phyloP scores from a whole-genome alignment of 2,797 vertebrate genomes.

The Tiaroga cobitis region DNA sequence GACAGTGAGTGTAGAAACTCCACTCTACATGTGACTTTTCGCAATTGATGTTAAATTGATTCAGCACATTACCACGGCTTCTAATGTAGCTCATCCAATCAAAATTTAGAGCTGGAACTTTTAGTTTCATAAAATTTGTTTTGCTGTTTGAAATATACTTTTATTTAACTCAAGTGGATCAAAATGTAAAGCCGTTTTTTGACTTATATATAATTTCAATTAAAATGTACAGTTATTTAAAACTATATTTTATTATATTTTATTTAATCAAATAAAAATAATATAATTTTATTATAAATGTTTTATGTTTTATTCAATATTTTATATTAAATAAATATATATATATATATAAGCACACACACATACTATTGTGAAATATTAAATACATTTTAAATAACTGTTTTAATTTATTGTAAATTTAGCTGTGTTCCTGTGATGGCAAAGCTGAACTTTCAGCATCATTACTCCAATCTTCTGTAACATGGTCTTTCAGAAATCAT shows the following conservation, averaged over 20 bases:
- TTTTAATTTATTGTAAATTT: background rate
- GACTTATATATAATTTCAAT: background rate
- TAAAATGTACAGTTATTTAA: background rate
- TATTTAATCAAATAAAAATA: background rate
- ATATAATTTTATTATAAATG: background rate
- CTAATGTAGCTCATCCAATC: background rate
- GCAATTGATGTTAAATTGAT: background rate
- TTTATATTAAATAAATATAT: background rate
- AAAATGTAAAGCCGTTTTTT: background rate
- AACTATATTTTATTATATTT: background rate
- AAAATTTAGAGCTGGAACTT: background rate
- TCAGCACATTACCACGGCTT: background rate
- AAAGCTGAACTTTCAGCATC: background rate
- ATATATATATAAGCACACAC: background rate
- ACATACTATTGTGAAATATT: background rate
- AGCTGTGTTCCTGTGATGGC: background rate
- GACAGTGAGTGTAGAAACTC: no score
- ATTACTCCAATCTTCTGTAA: background rate
- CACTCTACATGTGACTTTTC: background rate
- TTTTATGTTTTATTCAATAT: background rate
- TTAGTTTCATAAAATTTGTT: conserved; percentile 16
- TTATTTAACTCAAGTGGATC: background rate
- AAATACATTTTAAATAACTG: background rate
- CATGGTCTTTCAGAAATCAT: background rate
- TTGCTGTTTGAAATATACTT: background rate